phyloP scores from a whole-genome alignment of 2,797 vertebrate genomes.

The Sebastes itinus region DNA sequence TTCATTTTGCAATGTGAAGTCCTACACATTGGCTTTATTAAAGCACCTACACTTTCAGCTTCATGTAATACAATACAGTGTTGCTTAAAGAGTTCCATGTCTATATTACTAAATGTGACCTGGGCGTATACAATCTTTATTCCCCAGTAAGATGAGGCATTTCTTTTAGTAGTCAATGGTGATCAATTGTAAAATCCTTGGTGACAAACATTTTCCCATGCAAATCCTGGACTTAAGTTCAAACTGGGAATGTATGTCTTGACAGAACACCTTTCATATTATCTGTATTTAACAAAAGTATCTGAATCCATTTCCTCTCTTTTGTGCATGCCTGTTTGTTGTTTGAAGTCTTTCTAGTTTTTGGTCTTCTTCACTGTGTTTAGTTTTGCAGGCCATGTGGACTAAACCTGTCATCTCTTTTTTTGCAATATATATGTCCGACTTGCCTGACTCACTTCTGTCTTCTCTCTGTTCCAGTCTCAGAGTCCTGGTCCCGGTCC shows the following conservation, averaged over 20 bases:
- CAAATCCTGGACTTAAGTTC: neutral
- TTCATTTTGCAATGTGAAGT: neutral
- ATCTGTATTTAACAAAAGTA: neutral
- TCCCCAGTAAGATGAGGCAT: neutral
- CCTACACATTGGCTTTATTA: neutral
- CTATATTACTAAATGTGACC: neutral
- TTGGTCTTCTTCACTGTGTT: neutral
- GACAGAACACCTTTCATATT: neutral
- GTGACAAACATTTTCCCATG: neutral
- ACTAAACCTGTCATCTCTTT: slow-evolving; percentile 10
- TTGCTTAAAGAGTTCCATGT: neutral
- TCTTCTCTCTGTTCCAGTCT: slow-evolving; percentile 60
- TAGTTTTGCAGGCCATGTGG: slow-evolving; percentile 15
- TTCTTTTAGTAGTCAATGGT: neutral
- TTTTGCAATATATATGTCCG: neutral
- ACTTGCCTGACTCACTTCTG: slow-evolving; percentile 4
- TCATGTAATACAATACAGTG: neutral
- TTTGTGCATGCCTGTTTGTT: slow-evolving; percentile 36
- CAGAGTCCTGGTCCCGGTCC: slow-evolving; percentile 89
- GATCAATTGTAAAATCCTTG: neutral
- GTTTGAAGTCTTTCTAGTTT: slow-evolving; percentile 23
- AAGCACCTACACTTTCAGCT: neutral
- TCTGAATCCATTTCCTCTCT: neutral
- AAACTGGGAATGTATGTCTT: neutral
- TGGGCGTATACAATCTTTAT: neutral